Evolutionary conservation across 2,797 vertebrate genomes (phyloP).

Genomic region (Mareca strepera): DNA sequence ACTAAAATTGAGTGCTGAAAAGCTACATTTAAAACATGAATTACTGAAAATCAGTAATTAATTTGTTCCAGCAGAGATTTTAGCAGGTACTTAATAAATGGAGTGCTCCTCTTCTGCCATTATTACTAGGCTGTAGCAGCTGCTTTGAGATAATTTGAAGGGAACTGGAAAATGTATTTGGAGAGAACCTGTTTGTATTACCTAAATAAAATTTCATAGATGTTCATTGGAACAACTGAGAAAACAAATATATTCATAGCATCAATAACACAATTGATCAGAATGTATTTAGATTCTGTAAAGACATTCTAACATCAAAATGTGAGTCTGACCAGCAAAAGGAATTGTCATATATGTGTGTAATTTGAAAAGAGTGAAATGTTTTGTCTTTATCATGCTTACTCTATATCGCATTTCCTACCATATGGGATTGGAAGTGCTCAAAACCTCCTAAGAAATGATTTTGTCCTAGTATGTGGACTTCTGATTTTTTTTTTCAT

Average conservation of each 20-base stretch:
- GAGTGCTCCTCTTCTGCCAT: constrained; percentile 44
- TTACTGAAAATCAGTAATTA: constrained; percentile 62
- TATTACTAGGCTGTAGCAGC: constrained; percentile 53
- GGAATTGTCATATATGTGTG: background rate
- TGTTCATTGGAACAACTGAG: constrained; percentile 48
- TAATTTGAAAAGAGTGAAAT: background rate
- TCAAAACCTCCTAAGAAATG: background rate
- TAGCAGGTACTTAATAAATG: constrained; percentile 65
- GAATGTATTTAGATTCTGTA: background rate
- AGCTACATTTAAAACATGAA: constrained; percentile 43
- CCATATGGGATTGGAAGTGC: background rate
- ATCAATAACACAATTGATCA: background rate
- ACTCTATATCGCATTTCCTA: background rate
- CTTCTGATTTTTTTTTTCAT: no score
- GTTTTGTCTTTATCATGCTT: background rate
- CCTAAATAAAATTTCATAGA: constrained; percentile 59
- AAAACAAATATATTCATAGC: background rate
- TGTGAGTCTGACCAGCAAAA: background rate
- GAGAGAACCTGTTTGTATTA: constrained; percentile 45
- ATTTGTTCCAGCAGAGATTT: constrained; percentile 65
- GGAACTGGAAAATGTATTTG: constrained; percentile 58
- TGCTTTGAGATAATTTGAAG: constrained; percentile 68
- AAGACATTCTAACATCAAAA: background rate
- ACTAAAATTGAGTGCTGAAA: constrained; percentile 52
- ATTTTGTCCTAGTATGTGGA: no score